These are phyloP conservation scores for Crepidodera aurea DNA, from an alignment of 2,888 invertebrate species.

Conservation along the genomic window DNA sequence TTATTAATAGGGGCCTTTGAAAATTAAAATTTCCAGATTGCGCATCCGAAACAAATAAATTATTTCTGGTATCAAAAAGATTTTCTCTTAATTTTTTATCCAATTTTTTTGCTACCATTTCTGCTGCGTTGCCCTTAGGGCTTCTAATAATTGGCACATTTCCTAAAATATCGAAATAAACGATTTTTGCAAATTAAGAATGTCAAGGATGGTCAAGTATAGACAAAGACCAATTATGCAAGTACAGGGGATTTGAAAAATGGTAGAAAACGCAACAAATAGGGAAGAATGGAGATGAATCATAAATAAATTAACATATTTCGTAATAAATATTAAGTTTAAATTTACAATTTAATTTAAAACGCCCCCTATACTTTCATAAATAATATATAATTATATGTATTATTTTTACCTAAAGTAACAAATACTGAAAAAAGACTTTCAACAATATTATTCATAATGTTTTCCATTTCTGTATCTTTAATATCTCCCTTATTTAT, in stretches of 20 bases:
- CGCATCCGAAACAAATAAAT: conserved; percentile 89
- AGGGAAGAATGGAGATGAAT: no score
- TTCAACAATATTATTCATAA: conserved; percentile 95
- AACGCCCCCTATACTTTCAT: no score
- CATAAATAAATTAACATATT: no score
- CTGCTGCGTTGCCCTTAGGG: conserved; percentile 95
- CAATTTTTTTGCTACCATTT: conserved; percentile 96
- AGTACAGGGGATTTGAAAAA: no score
- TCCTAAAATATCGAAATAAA: conserved; percentile 61
- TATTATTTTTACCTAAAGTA: conserved; percentile 76
- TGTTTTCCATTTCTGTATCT: conserved; percentile 93
- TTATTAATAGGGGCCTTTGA: conserved; percentile 89
- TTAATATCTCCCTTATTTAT: conserved; percentile 93
- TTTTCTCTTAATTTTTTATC: conserved; percentile 98
- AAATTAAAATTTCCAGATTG: conserved; percentile 83
- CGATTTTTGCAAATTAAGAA: no score
- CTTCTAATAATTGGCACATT: conserved; percentile 90
- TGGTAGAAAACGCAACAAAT: no score
- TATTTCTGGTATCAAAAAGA: conserved; percentile 94
- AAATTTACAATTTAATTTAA: no score
- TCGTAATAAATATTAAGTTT: no score
- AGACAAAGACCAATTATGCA: no score
- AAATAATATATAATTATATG: no score
- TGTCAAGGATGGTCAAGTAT: no score
- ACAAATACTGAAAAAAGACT: conserved; percentile 98